phyloP scores from a whole-genome alignment of 2,888 invertebrate species.

The Amblyjoppa proteus region DNA sequence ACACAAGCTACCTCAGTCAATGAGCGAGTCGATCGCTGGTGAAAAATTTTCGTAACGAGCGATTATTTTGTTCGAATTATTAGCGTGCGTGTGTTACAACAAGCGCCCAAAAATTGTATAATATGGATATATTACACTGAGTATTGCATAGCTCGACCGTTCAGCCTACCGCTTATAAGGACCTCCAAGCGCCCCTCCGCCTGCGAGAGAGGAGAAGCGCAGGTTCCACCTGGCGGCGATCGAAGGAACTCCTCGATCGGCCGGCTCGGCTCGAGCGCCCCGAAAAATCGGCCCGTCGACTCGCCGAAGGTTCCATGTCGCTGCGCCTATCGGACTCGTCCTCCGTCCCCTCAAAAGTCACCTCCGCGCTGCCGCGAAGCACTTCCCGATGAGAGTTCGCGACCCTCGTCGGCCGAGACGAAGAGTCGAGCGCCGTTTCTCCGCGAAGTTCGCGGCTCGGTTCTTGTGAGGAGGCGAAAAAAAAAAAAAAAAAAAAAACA shows the following conservation, averaged over 20 bases:
- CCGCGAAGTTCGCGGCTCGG: too few species aligned
- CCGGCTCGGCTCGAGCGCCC: background rate
- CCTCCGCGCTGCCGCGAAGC: too few species aligned
- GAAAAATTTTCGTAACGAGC: slow-evolving; percentile 12
- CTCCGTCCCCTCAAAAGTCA: too few species aligned
- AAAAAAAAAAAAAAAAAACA: too few species aligned
- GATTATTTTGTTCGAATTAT: slow-evolving; percentile 29
- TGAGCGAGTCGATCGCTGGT: slow-evolving; percentile 4
- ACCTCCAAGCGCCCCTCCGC: background rate
- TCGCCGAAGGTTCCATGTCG: background rate
- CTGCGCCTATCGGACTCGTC: too few species aligned
- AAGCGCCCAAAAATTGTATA: slow-evolving; percentile 46
- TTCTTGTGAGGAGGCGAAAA: too few species aligned
- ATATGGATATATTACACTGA: slow-evolving; percentile 69
- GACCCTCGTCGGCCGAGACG: too few species aligned
- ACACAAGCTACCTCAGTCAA: too few species aligned
- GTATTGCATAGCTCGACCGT: slow-evolving; percentile 2
- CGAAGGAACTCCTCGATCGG: background rate
- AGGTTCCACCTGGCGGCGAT: slow-evolving; percentile 15
- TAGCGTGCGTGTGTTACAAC: background rate
- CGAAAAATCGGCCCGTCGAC: background rate
- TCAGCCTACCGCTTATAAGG: background rate
- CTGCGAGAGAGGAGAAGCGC: background rate
- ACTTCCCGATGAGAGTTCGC: too few species aligned
- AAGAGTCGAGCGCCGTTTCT: too few species aligned